These are phyloP conservation scores for Rallus crepitans DNA, from an alignment of 2,797 vertebrate genomes.

Conservation along the genomic window DNA sequence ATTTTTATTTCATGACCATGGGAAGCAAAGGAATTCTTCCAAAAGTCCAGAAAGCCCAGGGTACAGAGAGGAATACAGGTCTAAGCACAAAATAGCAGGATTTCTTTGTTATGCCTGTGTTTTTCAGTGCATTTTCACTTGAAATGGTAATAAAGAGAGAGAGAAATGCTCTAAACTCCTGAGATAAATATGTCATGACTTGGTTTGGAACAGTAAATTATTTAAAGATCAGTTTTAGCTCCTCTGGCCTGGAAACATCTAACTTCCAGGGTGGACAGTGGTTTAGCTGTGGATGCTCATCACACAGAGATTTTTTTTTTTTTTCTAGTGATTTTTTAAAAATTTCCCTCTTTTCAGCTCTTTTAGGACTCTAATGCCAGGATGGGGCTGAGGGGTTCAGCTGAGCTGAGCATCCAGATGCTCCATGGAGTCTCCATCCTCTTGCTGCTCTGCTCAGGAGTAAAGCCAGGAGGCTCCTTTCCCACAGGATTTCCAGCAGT, in stretches of 20 bases:
- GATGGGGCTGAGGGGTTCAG: not conserved
- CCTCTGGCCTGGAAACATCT: not conserved
- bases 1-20: slow-evolving; percentile 25
- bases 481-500: not conserved
- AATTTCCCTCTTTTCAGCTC: not conserved
- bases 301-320: not conserved
- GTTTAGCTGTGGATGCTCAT: not conserved
- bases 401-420: not conserved
- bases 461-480: not conserved
- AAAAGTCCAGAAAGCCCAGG: not conserved
- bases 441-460: not conserved
- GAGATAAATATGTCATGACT: slow-evolving; percentile 13
- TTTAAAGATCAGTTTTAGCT: not conserved
- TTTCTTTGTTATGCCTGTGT: slow-evolving; percentile 24
- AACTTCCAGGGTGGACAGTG: not conserved
- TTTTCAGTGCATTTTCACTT: slow-evolving; percentile 10
- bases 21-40: not conserved
- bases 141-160: not conserved
- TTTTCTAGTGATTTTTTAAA: not conserved
- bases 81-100: slow-evolving; percentile 19
- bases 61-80: not conserved
- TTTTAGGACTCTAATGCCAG: not conserved
- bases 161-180: not conserved
- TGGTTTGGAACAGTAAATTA: slow-evolving; percentile 24
- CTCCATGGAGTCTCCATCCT: fast-evolving